phyloP scores from a whole-genome alignment of 2,888 invertebrate species.

The Papilio demoleus region DNA sequence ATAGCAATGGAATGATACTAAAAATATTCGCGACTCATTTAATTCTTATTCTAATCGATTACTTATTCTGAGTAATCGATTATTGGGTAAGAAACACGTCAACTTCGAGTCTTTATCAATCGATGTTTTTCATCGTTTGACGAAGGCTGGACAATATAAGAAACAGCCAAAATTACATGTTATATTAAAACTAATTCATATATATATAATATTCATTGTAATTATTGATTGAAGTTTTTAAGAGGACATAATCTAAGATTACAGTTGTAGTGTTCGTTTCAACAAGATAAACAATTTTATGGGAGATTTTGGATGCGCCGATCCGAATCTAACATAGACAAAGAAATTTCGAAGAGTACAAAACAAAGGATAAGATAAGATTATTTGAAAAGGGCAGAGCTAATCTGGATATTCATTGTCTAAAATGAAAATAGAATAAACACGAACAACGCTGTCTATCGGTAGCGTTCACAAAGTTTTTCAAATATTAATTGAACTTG shows the following conservation, averaged over 20 bases:
- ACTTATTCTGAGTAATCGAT: not conserved
- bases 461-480: not conserved
- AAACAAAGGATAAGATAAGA: not conserved
- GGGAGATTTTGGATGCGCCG: not conserved
- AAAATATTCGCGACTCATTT: not conserved
- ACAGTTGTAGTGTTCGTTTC: not conserved
- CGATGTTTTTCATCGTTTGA: slow-evolving; percentile 18
- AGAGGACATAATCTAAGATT: not conserved
- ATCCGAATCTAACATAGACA: not conserved
- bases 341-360: not conserved
- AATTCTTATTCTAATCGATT: not conserved
- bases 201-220: not conserved
- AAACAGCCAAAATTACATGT: not conserved
- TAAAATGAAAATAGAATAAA: not conserved
- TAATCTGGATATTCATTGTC: not conserved
- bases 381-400: not conserved
- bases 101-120: slow-evolving; percentile 25
- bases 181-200: not conserved
- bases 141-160: slow-evolving; percentile 24
- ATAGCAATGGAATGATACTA: not conserved
- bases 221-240: not conserved
- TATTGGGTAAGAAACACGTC: not conserved
- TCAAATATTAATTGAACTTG: not conserved
- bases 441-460: not conserved
- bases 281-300: not conserved